A percentile compares a stretch with the other conserved stretches of the same genome.
phyloP scores from a whole-genome alignment of 2,888 invertebrate genomes.

The Machimus atricapillus region DNA sequence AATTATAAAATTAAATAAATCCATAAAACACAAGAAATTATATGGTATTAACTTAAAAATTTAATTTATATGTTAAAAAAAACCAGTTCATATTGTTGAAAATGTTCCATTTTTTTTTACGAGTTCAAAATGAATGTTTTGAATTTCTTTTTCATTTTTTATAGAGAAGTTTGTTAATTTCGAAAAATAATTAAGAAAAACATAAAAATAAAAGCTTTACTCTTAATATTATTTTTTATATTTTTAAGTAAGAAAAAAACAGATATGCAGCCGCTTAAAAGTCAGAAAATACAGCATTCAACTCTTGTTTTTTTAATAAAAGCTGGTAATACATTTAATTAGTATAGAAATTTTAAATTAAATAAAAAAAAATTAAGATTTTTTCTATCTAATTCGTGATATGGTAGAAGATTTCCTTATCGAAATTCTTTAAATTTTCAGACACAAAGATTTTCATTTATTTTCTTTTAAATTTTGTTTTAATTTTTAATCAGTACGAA shows the following conservation, averaged over 20 bases:
- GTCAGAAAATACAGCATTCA: conserved; percentile 15
- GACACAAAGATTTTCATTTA: background rate
- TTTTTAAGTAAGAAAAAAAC: background rate
- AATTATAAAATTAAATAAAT: background rate
- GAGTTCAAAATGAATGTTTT: background rate
- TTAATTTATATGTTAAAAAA: background rate
- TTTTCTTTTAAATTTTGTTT: background rate
- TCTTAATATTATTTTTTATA: background rate
- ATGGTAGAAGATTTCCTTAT: background rate
- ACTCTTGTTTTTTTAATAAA: background rate
- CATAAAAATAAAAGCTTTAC: background rate
- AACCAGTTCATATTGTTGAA: background rate
- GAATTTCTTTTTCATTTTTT: background rate
- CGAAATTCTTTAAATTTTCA: background rate
- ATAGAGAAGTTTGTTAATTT: background rate
- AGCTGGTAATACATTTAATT: background rate
- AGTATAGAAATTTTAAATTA: background rate
- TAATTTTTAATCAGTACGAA: no score
- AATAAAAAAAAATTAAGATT: background rate
- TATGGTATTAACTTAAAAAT: background rate
- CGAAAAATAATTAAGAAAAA: background rate
- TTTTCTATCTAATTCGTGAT: background rate
- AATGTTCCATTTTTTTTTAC: background rate
- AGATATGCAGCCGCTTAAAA: conserved; percentile 19
- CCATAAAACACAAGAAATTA: background rate